Evolutionary conservation across 2,797 vertebrate species (phyloP).

Genomic region (Erpetoichthys calabaricus): DNA sequence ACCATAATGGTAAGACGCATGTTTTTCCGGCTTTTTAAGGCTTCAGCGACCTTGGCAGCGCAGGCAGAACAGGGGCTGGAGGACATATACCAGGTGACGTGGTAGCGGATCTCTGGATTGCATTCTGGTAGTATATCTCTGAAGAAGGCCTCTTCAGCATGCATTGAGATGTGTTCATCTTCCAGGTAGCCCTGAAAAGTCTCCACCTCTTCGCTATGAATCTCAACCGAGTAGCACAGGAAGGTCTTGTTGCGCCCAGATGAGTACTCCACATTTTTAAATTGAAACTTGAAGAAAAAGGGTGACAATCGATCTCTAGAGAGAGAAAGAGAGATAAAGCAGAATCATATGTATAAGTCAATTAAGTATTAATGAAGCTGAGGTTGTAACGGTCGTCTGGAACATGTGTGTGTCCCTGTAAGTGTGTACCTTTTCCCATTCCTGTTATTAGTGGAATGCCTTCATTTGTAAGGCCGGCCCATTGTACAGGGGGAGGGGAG

Average conservation of each 20-base stretch:
- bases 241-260: constrained; percentile 89
- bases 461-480: too few relatives aligned
- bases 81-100: constrained; percentile 77
- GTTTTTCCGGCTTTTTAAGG: constrained; percentile 48
- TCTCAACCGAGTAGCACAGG: constrained; percentile 74
- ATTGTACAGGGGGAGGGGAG: too few relatives aligned
- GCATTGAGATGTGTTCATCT: constrained; percentile 61
- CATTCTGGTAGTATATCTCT: constrained; percentile 50
- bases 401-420: too few relatives aligned
- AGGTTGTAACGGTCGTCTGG: too few relatives aligned
- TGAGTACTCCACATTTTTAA: constrained; percentile 89
- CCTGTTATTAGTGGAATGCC: too few relatives aligned
- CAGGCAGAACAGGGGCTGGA: constrained; percentile 77
- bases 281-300: constrained; percentile 82
- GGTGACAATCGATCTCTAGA: constrained; percentile 72
- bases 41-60: constrained; percentile 50
- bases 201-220: constrained; percentile 36
- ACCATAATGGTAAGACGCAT: constrained; percentile 62
- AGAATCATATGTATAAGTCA: too few relatives aligned
- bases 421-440: too few relatives aligned
- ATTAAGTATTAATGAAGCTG: too few relatives aligned
- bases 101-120: constrained; percentile 48
- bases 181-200: constrained; percentile 66
- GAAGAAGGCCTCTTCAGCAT: constrained; percentile 82
- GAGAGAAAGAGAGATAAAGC: constrained; percentile 9